phyloP scores from a whole-genome alignment of 2,797 vertebrate species.

The Myripristis murdjan region DNA sequence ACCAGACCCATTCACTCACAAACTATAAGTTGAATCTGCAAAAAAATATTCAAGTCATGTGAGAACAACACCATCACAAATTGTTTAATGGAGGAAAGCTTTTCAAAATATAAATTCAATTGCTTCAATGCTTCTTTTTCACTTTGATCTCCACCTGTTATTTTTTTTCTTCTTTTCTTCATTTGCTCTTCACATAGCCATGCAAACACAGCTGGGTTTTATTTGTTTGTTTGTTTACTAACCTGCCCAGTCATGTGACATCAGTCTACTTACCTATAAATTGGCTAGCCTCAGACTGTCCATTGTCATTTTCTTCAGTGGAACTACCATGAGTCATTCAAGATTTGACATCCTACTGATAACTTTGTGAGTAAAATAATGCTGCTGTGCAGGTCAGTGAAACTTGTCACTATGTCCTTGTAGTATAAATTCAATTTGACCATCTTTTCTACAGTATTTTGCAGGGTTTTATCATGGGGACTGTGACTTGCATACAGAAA shows the following conservation, averaged over 20 bases:
- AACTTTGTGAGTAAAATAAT: conserved; percentile 45
- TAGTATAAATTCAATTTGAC: not conserved
- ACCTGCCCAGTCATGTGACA: conserved; percentile 10
- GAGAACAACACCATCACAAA: not conserved
- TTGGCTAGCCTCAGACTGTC: not conserved
- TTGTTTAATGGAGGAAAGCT: not conserved
- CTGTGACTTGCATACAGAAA: conserved; percentile 53
- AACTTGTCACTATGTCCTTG: not conserved
- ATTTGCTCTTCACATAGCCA: conserved; percentile 37
- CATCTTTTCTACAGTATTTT: conserved; percentile 27
- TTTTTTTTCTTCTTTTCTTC: conserved; percentile 14
- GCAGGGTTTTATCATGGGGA: conserved; percentile 32
- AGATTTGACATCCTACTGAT: conserved; percentile 4
- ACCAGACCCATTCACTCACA: no score
- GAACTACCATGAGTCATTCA: conserved; percentile 32
- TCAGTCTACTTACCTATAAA: conserved; percentile 42
- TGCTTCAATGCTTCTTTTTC: conserved; percentile 20
- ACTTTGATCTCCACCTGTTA: conserved; percentile 8
- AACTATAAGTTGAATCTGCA: no score
- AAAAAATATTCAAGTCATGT: no score
- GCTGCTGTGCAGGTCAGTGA: rapidly evolving
- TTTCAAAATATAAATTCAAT: not conserved
- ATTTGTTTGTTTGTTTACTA: not conserved
- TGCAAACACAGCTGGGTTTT: conserved; percentile 66
- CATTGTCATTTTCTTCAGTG: not conserved